Conservation (phyloP, 2,888 invertebrate species). For the Erebia ligea region DNA sequence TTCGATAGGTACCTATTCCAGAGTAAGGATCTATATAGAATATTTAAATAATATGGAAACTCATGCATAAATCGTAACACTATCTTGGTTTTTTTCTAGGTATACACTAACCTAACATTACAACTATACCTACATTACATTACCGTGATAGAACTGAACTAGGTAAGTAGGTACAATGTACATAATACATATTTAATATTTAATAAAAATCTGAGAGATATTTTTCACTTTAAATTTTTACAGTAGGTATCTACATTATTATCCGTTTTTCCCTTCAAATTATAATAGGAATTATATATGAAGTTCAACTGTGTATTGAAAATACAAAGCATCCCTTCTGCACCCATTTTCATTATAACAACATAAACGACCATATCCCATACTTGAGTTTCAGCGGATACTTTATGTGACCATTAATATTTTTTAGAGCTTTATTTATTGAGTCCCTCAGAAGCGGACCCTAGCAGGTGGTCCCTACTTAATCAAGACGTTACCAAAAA, state of each 20-base stretch:
- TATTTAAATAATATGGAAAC: no score
- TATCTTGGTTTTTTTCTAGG: no score
- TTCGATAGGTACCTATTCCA: background rate
- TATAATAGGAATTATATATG: background rate
- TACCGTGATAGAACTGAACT: no score
- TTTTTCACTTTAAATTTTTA: no score
- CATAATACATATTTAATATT: no score
- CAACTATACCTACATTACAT: no score
- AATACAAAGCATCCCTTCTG: conserved; percentile 54
- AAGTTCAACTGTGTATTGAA: conserved; percentile 43
- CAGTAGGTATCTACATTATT: no score
- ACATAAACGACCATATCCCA: conserved; percentile 62
- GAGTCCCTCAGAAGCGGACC: conserved; percentile 64
- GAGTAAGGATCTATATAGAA: no score
- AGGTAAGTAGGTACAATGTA: no score
- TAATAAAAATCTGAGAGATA: no score
- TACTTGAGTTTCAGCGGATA: conserved; percentile 72
- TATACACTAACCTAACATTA: no score
- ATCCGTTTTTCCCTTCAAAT: background rate
- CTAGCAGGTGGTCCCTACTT: conserved; percentile 81
- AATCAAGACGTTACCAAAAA: conserved; percentile 82
- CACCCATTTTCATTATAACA: conserved; percentile 62
- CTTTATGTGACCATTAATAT: conserved; percentile 73
- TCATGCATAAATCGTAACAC: no score
- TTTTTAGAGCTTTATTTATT: conserved; percentile 74